Conservation (phyloP, 1,140 invertebrate genomes). For the Pseudomyrmex flavicornis region DNA sequence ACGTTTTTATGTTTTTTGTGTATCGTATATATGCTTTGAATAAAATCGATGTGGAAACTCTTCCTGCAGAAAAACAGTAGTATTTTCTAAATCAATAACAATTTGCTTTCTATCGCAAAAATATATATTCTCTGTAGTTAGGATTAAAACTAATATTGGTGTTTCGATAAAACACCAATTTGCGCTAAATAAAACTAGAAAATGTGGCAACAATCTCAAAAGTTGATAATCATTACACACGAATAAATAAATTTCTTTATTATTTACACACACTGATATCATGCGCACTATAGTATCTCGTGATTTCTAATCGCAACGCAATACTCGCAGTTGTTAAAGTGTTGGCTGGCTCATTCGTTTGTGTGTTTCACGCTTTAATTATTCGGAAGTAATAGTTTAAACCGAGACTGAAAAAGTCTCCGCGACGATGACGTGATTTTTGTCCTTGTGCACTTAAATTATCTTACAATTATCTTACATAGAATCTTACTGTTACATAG, state of each 20-base stretch:
- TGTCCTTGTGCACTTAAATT: conserved; percentile 38
- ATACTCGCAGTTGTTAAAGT: not conserved
- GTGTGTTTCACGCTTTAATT: not conserved
- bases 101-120: not conserved
- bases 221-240: not conserved
- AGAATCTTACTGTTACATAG: not conserved
- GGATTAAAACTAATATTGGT: not conserved
- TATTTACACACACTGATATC: conserved; percentile 13
- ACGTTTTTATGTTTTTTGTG: not conserved
- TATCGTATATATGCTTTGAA: not conserved
- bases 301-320: not conserved
- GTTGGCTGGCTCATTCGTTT: not conserved
- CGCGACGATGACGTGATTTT: not conserved
- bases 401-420: conserved; percentile 13
- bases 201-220: not conserved
- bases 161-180: not conserved
- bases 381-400: conserved; percentile 9
- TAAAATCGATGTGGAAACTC: not conserved
- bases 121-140: not conserved
- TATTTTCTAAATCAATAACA: not conserved
- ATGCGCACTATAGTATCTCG: not conserved
- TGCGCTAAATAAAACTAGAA: not conserved
- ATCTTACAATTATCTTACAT: not conserved
- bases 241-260: conserved; percentile 14
- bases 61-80: not conserved